These are phyloP conservation scores for Spinus pinus DNA, from an alignment of 2,797 vertebrate species.

Conservation along the genomic window DNA sequence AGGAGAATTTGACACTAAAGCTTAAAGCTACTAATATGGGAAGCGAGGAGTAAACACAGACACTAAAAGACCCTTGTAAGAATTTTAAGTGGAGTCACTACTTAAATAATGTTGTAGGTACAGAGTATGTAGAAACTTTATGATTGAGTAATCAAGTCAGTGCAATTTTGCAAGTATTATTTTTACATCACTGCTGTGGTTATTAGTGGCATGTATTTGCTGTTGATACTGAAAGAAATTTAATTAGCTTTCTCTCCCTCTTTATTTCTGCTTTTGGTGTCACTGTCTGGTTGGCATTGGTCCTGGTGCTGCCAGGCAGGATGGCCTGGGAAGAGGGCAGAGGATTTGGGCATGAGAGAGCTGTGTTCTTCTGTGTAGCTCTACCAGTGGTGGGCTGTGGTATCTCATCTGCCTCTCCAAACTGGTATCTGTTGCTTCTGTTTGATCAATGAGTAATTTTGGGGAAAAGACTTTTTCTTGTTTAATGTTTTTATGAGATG, in stretches of 20 bases:
- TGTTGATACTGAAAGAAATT: slow-evolving; percentile 7
- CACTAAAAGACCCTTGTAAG: neutral
- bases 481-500: neutral
- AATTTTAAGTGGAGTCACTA: neutral
- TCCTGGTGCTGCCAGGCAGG: neutral
- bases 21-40: neutral
- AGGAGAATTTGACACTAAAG: neutral
- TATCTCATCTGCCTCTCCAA: neutral
- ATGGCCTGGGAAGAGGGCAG: neutral
- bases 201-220: neutral
- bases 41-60: neutral
- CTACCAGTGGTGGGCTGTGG: neutral
- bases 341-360: neutral
- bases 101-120: neutral
- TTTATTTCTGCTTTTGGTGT: neutral
- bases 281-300: neutral
- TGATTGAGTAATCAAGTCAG: neutral
- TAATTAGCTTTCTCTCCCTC: neutral
- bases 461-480: neutral
- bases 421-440: neutral
- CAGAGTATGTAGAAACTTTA: neutral
- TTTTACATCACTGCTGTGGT: neutral
- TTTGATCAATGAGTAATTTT: neutral
- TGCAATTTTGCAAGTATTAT: slow-evolving; percentile 28
- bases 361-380: neutral